A percentile compares a stretch with the other conserved stretches of the same genome.
These are phyloP conservation scores for Bostrychus sinensis DNA, from an alignment of 2,113 vertebrate genomes.

Conservation along the genomic window DNA sequence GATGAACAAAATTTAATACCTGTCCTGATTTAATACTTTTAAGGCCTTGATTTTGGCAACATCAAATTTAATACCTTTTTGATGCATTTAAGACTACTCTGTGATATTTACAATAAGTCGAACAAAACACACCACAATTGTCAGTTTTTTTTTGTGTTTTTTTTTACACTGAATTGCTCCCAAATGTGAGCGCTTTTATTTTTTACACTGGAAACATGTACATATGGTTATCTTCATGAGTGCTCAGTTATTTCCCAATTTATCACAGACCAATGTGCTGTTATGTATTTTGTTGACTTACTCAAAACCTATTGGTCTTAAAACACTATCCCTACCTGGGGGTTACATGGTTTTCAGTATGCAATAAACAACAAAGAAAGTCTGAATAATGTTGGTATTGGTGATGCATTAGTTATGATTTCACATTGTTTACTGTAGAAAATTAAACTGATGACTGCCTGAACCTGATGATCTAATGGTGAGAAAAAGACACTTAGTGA, in stretches of 20 bases:
- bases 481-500: neutral
- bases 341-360: neutral
- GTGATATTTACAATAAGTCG: no score
- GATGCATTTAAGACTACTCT: no score
- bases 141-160: slow-evolving; percentile 34
- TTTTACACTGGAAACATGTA: slow-evolving; percentile 29
- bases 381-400: no score
- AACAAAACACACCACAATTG: slow-evolving; percentile 14
- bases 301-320: neutral
- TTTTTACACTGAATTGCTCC: slow-evolving; percentile 43
- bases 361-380: neutral
- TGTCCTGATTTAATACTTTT: no score
- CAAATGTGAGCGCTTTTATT: slow-evolving; percentile 47
- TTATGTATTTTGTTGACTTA: no score
- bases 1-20: no score
- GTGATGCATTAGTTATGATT: neutral
- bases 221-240: neutral
- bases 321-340: neutral
- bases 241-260: slow-evolving; percentile 29
- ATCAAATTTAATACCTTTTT: no score
- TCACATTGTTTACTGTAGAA: slow-evolving; percentile 7
- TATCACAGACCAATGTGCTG: neutral
- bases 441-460: neutral
- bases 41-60: no score
- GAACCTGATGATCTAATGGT: neutral